These are phyloP conservation scores for Addax nasomaculatus DNA, from an alignment of 2,113 vertebrate species.

Conservation along the genomic window DNA sequence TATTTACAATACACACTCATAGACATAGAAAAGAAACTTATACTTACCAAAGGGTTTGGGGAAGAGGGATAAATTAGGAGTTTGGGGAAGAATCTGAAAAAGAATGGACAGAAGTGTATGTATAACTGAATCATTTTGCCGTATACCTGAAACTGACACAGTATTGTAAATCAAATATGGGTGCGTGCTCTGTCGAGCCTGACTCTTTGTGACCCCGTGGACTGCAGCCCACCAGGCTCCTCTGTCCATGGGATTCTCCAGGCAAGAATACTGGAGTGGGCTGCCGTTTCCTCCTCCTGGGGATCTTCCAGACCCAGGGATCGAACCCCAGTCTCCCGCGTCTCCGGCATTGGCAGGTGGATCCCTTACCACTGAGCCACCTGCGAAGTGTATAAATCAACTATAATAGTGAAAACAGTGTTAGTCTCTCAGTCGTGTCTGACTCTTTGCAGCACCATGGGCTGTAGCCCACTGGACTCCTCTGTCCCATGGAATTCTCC, in stretches of 20 bases:
- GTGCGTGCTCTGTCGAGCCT: fast-evolving
- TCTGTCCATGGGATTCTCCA: background rate
- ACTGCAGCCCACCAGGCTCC: background rate
- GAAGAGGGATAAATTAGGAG: background rate
- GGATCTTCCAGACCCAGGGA: background rate
- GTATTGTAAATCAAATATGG: background rate
- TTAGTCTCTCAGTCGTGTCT: background rate
- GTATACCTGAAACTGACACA: background rate
- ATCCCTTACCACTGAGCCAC: background rate
- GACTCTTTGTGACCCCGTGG: background rate
- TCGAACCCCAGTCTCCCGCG: background rate
- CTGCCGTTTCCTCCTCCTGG: background rate
- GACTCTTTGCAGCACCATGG: background rate
- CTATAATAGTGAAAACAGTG: background rate
- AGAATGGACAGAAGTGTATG: background rate
- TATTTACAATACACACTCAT: background rate
- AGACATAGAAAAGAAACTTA: background rate
- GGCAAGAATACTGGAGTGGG: background rate
- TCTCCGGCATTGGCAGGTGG: background rate
- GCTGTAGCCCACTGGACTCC: background rate
- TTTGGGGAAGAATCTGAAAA: background rate
- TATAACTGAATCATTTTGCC: background rate
- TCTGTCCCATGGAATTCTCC: background rate
- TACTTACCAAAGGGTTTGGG: background rate
- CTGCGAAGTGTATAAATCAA: background rate